Evolutionary conservation across 2,888 invertebrate species (phyloP), one percentile per base, ranked within the genome.

Genomic region (Watsonalla cultraria): DNA sequence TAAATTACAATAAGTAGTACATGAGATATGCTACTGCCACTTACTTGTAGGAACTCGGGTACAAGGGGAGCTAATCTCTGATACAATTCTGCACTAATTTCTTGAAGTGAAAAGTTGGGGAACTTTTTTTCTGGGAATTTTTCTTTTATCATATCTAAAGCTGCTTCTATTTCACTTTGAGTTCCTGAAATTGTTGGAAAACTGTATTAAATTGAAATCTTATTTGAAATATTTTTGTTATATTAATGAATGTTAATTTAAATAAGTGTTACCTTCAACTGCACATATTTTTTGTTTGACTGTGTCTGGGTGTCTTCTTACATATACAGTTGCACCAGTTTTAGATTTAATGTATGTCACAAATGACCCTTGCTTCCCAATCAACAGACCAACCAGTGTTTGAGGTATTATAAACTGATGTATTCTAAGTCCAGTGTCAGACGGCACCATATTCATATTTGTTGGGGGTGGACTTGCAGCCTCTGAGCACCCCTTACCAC

Each of bases 91-190:
- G 90, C 86, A 78, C 89, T 90, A 65, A 91, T 90, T 80, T 91
- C 91, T 78, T 91, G 84, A 62, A 97, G 92, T 52, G 96, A 95
- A 57, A 98, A 92, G 63, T 94, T 93, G 0, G 97, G 96, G 86
- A 94, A 97, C 66, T 93, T 93, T 71, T 95, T 94, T 65, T 93
- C 85, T 6, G 98, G 98, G 79, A 98, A 96, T 81, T 95, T 95
- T 64, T 95, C 93, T 68, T 96, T 93, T 65, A 99, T 96, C 91
- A 97, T 92, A 68, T 93, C 93, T 81, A 98, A 87, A 42, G 98
- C 98, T 62, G 93, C 92, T 66, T 95, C 94, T 64, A 98, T 96
- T 78, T 96, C 95, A 65, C 87, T 91, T 67, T 95, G 93, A 49
- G 94, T 93, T 67, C 96, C 96, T 94, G 74, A 35, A 48, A 48